Conservation (phyloP, 1,140 invertebrate genomes). For the Ylistrum balloti region DNA sequence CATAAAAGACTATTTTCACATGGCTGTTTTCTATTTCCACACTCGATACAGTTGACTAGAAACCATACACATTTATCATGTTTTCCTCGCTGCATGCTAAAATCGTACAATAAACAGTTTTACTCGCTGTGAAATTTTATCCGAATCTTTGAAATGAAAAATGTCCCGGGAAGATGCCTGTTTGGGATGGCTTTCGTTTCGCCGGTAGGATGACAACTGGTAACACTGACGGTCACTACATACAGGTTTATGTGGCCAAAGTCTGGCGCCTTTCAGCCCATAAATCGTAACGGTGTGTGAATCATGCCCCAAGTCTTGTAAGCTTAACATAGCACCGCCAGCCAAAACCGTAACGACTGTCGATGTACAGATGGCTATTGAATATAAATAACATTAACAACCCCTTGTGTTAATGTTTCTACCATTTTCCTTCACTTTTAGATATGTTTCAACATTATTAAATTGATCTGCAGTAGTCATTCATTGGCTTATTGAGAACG, state of each 20-base stretch:
- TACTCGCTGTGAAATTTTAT: constrained; percentile 39
- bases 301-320: neutral
- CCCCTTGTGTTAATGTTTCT: neutral
- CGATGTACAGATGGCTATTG: neutral
- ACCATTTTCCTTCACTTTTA: too few species aligned
- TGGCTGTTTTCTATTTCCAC: neutral
- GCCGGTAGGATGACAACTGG: constrained; percentile 17
- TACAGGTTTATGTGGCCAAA: neutral
- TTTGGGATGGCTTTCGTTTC: constrained; percentile 32
- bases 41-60: constrained; percentile 11
- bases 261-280: neutral
- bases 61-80: neutral
- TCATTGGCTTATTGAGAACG: too few species aligned
- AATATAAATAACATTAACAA: neutral
- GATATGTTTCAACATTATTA: neutral
- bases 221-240: constrained; percentile 16
- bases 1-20: constrained; percentile 2
- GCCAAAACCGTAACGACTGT: neutral
- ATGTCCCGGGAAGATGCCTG: constrained; percentile 17
- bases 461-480: too few species aligned
- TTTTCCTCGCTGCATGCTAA: neutral
- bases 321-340: neutral
- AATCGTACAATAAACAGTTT: constrained; percentile 18
- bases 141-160: constrained; percentile 17
- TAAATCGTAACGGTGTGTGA: neutral